These are phyloP conservation scores for Dorcus parallelipipedus DNA, from an alignment of 2,888 invertebrate genomes.

Conservation along the genomic window DNA sequence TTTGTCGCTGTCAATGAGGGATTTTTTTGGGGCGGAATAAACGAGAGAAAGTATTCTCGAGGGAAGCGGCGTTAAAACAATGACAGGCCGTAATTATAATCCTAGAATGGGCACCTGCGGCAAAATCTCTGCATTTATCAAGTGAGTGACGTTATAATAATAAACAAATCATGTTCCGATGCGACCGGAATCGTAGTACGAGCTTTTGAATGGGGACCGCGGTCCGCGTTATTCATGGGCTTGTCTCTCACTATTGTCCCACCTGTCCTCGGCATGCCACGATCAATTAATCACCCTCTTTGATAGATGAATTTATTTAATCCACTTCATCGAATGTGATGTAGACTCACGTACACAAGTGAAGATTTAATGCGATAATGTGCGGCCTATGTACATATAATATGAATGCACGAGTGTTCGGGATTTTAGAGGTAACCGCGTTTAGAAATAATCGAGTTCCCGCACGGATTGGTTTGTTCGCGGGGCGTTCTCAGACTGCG, in stretches of 20 bases:
- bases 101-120: slow-evolving; percentile 10
- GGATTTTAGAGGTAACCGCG: slow-evolving; percentile 21
- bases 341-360: slow-evolving; percentile 18
- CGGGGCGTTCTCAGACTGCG: slow-evolving; percentile 37
- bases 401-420: neutral
- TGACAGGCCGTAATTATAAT: slow-evolving; percentile 17
- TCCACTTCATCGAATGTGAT: slow-evolving; percentile 33
- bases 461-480: slow-evolving; percentile 44
- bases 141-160: slow-evolving; percentile 11
- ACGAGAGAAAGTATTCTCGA: slow-evolving; percentile 1
- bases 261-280: slow-evolving; percentile 21
- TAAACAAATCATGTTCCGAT: slow-evolving; percentile 19
- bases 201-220: slow-evolving; percentile 12
- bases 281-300: slow-evolving; percentile 27
- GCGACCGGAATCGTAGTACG: slow-evolving; percentile 11
- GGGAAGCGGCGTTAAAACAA: slow-evolving; percentile 19
- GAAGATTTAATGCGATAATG: slow-evolving; percentile 16
- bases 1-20: slow-evolving; percentile 23
- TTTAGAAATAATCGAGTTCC: slow-evolving; percentile 29
- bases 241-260: slow-evolving; percentile 20
- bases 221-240: slow-evolving; percentile 4
- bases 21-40: slow-evolving; percentile 8
- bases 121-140: slow-evolving; percentile 15
- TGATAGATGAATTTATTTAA: slow-evolving; percentile 46
- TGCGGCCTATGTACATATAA: too few relatives aligned